Base-by-base conservation (phyloP, 2,797 vertebrate genomes). In the Microcaecilia unicolor region DNA sequence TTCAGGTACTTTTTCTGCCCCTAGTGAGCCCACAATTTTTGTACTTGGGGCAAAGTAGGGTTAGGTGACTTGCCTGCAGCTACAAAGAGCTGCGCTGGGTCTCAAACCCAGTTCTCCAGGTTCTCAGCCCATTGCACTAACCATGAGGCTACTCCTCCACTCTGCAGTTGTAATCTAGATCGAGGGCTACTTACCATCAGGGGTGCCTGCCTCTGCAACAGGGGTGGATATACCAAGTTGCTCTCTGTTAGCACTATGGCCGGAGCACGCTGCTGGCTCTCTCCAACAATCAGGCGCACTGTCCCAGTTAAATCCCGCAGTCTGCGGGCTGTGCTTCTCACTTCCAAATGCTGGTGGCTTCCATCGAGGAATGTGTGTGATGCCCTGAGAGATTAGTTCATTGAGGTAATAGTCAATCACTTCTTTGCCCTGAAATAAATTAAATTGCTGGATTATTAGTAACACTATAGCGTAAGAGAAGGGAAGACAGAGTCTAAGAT, bases 341-440 rank as follows among this genome's bases (percentile, higher is more conserved):
- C 4, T 6, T 1, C 14, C 21, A 0, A 6, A 25, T 0, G 3
- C 8, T 0, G 57, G 61, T 7, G 80, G 76, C 0, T 36, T 70
- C 86, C 86, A 89, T 10, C 76, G 80, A 0, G 86, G 84, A 19
- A 87, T 69, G 45, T 79, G 80, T 0, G 73, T 78, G 56, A 73
- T 67, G 4, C 84, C 86, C 32, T 84, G 82, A 12, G 79, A 72
- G 35, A 81, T 76, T 30, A 89, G 44, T 42, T 89, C 82, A 0
- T 72, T 76, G 68, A 88, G 56, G 37, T 89, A 87, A 54, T 83
- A 70, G 11, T 88, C 85, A 2, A 89, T 89, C 44, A 88, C 81
- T 49, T 88, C 86, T 42, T 87, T 88, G 24, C 86, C 86, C 86
- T 89, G 70, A 9, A 47, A 17, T 32, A 10, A 31, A 43, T 33